Conservation (phyloP, 1,140 invertebrate genomes). For the Ceratina japonica region DNA sequence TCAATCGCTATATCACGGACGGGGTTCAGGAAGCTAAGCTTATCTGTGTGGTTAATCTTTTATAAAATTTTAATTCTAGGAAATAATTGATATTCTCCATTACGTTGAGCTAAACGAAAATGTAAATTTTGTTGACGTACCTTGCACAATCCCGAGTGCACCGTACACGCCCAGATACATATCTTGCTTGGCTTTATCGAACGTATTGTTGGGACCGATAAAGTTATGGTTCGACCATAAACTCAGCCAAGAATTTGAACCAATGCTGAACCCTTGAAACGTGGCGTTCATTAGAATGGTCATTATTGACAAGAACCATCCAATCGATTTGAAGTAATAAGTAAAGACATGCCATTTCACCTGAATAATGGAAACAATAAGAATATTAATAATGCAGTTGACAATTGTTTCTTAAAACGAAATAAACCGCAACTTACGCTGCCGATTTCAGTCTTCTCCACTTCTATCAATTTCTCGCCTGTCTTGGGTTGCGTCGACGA, state of each 20-base stretch:
- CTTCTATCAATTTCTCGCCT: constrained; percentile 90
- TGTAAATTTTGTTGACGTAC: constrained; percentile 80
- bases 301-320: constrained; percentile 84
- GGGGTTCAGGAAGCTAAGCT: constrained; percentile 33
- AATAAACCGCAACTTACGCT: constrained; percentile 84
- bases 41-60: constrained; percentile 47
- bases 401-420: neutral
- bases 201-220: constrained; percentile 79
- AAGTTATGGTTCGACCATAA: constrained; percentile 88
- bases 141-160: constrained; percentile 91
- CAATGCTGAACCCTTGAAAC: constrained; percentile 93
- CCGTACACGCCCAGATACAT: constrained; percentile 94
- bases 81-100: constrained; percentile 19
- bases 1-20: constrained; percentile 1
- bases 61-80: constrained; percentile 39
- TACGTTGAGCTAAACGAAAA: neutral
- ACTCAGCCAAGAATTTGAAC: constrained; percentile 96
- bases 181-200: constrained; percentile 83
- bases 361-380: constrained; percentile 76
- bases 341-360: constrained; percentile 94
- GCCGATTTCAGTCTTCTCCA: constrained; percentile 93
- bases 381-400: neutral
- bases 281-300: constrained; percentile 92
- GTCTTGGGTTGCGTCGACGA: constrained; percentile 63
- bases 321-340: constrained; percentile 93